Conservation (phyloP, 2,888 invertebrate species). For the Neria commutata region DNA sequence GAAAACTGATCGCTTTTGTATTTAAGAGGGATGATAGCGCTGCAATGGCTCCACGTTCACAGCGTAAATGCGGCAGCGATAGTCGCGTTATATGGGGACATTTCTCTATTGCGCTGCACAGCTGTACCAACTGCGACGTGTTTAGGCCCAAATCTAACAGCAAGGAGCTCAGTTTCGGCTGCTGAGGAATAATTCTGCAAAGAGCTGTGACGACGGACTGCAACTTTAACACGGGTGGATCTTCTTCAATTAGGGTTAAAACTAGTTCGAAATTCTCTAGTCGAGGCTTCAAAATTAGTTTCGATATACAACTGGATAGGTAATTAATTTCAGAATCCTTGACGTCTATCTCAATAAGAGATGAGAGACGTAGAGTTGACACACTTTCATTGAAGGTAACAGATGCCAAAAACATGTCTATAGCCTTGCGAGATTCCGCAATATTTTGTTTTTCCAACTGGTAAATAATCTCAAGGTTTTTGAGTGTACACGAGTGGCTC, state of each 20-base stretch:
- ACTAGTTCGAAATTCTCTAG: constrained; percentile 65
- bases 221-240: constrained; percentile 62
- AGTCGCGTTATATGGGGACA: constrained; percentile 64
- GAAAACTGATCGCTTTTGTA: constrained; percentile 62
- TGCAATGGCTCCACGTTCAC: constrained; percentile 64
- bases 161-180: constrained; percentile 61
- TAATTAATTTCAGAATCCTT: constrained; percentile 63
- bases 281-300: constrained; percentile 62
- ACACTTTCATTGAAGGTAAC: constrained; percentile 65
- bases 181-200: constrained; percentile 52
- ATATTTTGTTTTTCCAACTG: constrained; percentile 62
- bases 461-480: constrained; percentile 64
- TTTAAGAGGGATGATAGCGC: constrained; percentile 64
- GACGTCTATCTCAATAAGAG: constrained; percentile 65
- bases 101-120: constrained; percentile 63
- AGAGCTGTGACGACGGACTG: constrained; percentile 66
- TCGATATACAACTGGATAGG: constrained; percentile 62
- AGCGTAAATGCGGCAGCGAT: constrained; percentile 65
- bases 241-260: constrained; percentile 65
- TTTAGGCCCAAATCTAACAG: constrained; percentile 66
- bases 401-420: constrained; percentile 64
- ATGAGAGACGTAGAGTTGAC: constrained; percentile 63
- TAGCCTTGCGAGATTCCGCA: constrained; percentile 50
- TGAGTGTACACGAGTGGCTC: constrained; percentile 62
- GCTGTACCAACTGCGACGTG: constrained; percentile 64